Conservation (phyloP, 2,797 vertebrate species). For the Philypnodon macrostomus region DNA sequence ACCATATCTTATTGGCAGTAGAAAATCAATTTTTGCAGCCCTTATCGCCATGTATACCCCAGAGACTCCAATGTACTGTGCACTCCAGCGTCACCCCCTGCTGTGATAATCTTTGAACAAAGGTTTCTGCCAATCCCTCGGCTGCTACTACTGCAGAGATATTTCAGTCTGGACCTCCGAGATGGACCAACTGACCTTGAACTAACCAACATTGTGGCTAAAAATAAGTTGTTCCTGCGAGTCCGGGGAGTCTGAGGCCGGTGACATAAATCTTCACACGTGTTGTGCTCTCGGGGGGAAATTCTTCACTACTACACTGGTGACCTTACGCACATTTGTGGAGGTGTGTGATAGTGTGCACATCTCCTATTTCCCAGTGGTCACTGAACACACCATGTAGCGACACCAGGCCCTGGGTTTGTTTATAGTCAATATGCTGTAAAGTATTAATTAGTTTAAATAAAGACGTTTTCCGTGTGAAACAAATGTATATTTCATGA, state of each 20-base stretch:
- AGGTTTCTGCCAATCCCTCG: background rate
- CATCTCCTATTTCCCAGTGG: slow-evolving; percentile 4
- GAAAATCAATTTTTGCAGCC: slow-evolving; percentile 2
- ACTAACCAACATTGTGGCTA: slow-evolving; percentile 4
- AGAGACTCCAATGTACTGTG: background rate
- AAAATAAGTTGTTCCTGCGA: slow-evolving; percentile 9
- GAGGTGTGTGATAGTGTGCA: slow-evolving; percentile 2
- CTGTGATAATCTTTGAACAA: slow-evolving; percentile 8
- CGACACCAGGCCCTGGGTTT: background rate
- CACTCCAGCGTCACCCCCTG: background rate
- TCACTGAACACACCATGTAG: background rate
- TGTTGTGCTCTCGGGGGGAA: slow-evolving; percentile 6
- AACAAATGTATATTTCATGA: too few species aligned
- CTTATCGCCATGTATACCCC: slow-evolving; percentile 1
- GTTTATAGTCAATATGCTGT: background rate
- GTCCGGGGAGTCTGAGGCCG: slow-evolving; percentile 5
- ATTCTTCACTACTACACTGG: slow-evolving; percentile 5
- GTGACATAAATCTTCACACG: slow-evolving; percentile 12
- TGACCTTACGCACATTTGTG: slow-evolving; percentile 10
- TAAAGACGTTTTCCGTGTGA: too few species aligned
- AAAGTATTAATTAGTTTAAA: background rate
- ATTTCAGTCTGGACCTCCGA: background rate
- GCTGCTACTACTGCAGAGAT: background rate
- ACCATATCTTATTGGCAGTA: background rate
- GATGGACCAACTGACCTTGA: slow-evolving; percentile 11